Evolutionary conservation across 2,888 invertebrate species (phyloP), one percentile per base, ranked within the genome.

Genomic region (Chromoteleia sp.): DNA sequence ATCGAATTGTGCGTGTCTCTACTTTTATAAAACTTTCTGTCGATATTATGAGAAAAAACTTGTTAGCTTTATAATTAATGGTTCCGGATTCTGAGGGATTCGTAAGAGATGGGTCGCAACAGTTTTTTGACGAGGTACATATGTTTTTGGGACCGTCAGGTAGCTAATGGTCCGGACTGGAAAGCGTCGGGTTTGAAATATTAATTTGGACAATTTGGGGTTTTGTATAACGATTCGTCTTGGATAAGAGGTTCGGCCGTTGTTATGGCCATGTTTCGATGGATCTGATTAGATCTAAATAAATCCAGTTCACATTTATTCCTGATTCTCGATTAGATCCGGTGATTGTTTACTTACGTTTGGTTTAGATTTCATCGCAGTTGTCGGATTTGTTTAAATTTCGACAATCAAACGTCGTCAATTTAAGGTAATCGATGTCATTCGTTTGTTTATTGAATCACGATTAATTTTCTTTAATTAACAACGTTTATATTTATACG

Each of bases 81-180:
- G 43, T 36, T 21, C n/a, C 8, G 2, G 1, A 52, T 33, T 29
- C 7, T 6, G 4, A 29, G 67, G 67, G 29, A 52, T 54, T n/a
- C 6, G 25, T 25, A 54, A 48, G 15, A 54, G 33, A 77, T 33
- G 30, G 33, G 21, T 56, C 29, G 61, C 14, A 77, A 61, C 68
- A 76, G 59, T 77, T 65, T 77, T 56, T 65, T 77, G 63, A 77
- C 61, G 63, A 33, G 56, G 36, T 77, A 70, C 77, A 70, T n/a
- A 70, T 77, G 70, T 71, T 77, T 58, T 39, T 33, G 63, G 36
- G 56, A 10, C 33, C 36, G 56, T 56, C 63, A 61, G 70, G 70
- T 71, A 70, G 70, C 77, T 71, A 68, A 77, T 77, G 61, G 25
- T 63, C 17, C 21, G n/a, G 5, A 59, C 17, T 71, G 71, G 58